These are phyloP conservation scores for Meloidogyne floridensis DNA, from an alignment of 1,140 invertebrate genomes.

Conservation along the genomic window DNA sequence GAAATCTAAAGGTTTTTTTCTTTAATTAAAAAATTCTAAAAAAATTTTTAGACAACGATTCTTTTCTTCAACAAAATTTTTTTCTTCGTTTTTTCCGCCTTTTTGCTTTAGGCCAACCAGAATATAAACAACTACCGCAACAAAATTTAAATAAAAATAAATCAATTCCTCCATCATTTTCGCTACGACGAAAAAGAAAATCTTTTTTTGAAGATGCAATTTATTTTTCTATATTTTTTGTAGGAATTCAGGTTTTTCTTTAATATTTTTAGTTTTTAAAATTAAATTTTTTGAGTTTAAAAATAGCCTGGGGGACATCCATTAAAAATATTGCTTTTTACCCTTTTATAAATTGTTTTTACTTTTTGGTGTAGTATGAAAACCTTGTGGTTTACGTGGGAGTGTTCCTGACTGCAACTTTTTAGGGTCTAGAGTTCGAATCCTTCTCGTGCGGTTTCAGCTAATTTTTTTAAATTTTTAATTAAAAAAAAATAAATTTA, in stretches of 20 bases:
- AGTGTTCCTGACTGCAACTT: too few species aligned
- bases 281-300: too few species aligned
- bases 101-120: constrained; percentile 55
- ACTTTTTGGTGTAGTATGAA: too few species aligned
- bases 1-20: constrained; percentile 13
- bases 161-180: neutral
- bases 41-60: constrained; percentile 36
- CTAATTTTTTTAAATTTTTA: too few species aligned
- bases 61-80: constrained; percentile 27
- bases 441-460: too few species aligned
- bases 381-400: too few species aligned
- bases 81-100: constrained; percentile 33
- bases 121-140: constrained; percentile 44
- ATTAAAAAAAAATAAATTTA: neutral
- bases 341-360: too few species aligned
- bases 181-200: neutral
- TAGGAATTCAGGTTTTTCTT: constrained; percentile 53
- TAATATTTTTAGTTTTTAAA: too few species aligned
- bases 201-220: constrained; percentile 48
- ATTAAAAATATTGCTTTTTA: too few species aligned
- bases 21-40: neutral
- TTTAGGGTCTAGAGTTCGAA: too few species aligned
- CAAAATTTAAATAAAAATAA: constrained; percentile 10
- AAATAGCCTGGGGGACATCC: too few species aligned
- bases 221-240: constrained; percentile 44